phyloP scores from a whole-genome alignment of 2,888 invertebrate genomes.

The Diploptera punctata region DNA sequence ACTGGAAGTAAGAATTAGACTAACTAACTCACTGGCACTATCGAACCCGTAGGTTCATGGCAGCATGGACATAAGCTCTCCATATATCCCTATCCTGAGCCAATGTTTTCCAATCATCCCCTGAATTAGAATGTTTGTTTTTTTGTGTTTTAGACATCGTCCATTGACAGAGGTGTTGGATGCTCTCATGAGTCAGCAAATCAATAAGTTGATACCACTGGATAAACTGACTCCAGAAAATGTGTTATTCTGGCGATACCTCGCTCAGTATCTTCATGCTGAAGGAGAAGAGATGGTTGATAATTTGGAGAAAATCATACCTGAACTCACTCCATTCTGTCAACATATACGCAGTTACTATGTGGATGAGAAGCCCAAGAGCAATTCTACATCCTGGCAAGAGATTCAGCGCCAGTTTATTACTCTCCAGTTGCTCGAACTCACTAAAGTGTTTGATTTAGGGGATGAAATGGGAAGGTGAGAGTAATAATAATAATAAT shows the following conservation, averaged over 20 bases:
- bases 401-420: slow-evolving; percentile 63
- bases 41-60: too few species aligned
- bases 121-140: too few species aligned
- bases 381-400: not conserved
- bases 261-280: slow-evolving; percentile 59
- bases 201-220: slow-evolving; percentile 59
- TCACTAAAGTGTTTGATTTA: slow-evolving; percentile 66
- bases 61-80: too few species aligned
- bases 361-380: not conserved
- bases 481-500: too few species aligned
- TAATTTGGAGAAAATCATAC: slow-evolving; percentile 66
- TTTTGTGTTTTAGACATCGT: slow-evolving; percentile 53
- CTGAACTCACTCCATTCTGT: slow-evolving; percentile 76
- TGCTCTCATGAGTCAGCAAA: slow-evolving; percentile 55
- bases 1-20: too few species aligned
- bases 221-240: slow-evolving; percentile 62
- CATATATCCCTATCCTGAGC: too few species aligned
- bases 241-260: slow-evolving; percentile 68
- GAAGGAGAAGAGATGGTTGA: slow-evolving; percentile 61
- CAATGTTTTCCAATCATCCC: too few species aligned
- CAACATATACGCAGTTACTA: slow-evolving; percentile 73
- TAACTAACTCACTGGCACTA: too few species aligned
- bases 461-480: slow-evolving; percentile 68
- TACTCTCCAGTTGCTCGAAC: slow-evolving; percentile 66
- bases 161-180: slow-evolving; percentile 55